Evolutionary conservation across 2,797 vertebrate species (phyloP).

Genomic region (Triplophysa yarkandensis): DNA sequence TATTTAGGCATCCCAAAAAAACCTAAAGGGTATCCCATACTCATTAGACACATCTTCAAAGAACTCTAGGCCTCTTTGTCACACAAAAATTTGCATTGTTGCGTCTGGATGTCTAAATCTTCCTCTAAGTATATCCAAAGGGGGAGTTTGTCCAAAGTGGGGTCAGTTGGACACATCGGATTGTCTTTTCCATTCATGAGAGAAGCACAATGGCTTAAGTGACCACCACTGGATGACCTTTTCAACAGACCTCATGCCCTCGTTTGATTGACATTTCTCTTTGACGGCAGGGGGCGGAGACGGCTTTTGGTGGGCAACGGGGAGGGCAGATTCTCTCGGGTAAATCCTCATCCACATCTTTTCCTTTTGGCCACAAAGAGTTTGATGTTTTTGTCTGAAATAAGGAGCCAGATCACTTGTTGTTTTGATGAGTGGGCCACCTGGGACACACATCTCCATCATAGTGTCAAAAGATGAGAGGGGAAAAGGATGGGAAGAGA

Average conservation of each 20-base stretch:
- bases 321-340: constrained; percentile 69
- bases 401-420: constrained; percentile 72
- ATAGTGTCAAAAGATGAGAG: constrained; percentile 54
- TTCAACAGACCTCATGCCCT: constrained; percentile 73
- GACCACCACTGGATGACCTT: constrained; percentile 72
- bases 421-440: constrained; percentile 82
- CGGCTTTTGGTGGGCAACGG: constrained; percentile 59
- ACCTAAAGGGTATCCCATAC: not conserved
- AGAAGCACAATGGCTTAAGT: constrained; percentile 54
- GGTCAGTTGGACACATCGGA: constrained; percentile 42
- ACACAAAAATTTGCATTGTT: constrained; percentile 3
- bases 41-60: constrained; percentile 4
- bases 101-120: constrained; percentile 41
- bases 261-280: constrained; percentile 78
- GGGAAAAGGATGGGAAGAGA: constrained; percentile 42
- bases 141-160: constrained; percentile 44
- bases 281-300: constrained; percentile 74
- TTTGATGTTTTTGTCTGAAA: constrained; percentile 81
- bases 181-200: constrained; percentile 45
- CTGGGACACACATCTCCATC: constrained; percentile 79
- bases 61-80: not conserved
- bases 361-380: constrained; percentile 77
- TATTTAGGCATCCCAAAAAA: not conserved
- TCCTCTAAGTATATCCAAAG: constrained; percentile 26
- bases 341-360: constrained; percentile 66